phyloP scores from a whole-genome alignment of 2,113 vertebrate genomes.

The Myodes glareolus region DNA sequence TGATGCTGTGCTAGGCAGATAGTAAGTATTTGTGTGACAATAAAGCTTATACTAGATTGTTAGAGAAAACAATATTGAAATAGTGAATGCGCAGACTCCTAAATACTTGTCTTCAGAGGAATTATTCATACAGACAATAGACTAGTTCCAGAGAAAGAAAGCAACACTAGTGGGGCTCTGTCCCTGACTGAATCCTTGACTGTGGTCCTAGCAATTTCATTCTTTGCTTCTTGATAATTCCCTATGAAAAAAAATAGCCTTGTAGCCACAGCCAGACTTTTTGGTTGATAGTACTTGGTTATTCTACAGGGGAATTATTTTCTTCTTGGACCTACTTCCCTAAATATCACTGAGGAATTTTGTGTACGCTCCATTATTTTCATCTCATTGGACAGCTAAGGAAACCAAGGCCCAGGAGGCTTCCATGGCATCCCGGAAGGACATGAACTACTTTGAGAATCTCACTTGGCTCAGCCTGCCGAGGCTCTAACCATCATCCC shows the following conservation, averaged over 20 bases:
- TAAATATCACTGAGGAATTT: background rate
- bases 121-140: background rate
- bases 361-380: background rate
- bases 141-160: background rate
- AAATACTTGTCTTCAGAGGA: conserved; percentile 33
- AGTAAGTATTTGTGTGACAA: conserved; percentile 50
- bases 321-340: background rate
- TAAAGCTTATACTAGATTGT: background rate
- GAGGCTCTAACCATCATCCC: too few relatives aligned
- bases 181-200: background rate
- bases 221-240: conserved; percentile 51
- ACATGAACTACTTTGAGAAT: background rate
- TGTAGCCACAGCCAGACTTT: conserved; percentile 7
- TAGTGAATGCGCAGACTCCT: background rate
- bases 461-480: background rate
- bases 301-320: background rate
- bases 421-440: background rate
- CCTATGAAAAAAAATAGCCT: conserved; percentile 18
- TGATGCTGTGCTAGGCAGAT: background rate
- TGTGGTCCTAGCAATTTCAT: background rate
- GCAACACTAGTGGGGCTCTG: background rate
- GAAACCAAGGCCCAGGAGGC: background rate
- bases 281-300: background rate
- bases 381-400: background rate
- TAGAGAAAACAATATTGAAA: background rate